These are phyloP conservation scores for Gisinianus flammeolus DNA, from an alignment of 2,888 invertebrate species.

Conservation along the genomic window DNA sequence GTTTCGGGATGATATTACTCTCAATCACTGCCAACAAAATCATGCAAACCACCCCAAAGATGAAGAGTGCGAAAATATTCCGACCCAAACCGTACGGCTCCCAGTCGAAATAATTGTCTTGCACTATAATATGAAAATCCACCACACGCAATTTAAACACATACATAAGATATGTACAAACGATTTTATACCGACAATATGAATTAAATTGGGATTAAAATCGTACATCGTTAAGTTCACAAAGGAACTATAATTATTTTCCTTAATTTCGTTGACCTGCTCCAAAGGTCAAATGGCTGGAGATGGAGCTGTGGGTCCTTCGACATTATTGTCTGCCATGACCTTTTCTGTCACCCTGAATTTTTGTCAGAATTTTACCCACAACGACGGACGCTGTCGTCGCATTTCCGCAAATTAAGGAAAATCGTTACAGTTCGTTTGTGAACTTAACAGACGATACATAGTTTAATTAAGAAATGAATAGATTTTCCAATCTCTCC, in stretches of 20 bases:
- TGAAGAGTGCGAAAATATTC: slow-evolving; percentile 48
- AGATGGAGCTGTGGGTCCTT: too few species aligned
- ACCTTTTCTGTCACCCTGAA: too few species aligned
- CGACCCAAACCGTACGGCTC: slow-evolving; percentile 52
- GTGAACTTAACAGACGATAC: too few species aligned
- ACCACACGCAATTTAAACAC: background rate
- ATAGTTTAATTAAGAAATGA: background rate
- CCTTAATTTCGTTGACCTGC: too few species aligned
- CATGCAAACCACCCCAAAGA: slow-evolving; percentile 42
- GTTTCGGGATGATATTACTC: slow-evolving; percentile 38
- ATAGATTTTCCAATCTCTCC: background rate
- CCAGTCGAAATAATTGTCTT: slow-evolving; percentile 49
- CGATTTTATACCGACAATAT: background rate
- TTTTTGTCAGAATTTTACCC: too few species aligned
- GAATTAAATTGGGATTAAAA: background rate
- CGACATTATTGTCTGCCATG: too few species aligned
- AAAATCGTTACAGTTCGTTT: too few species aligned
- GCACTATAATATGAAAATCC: background rate
- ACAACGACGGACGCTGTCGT: too few species aligned
- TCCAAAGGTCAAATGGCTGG: too few species aligned
- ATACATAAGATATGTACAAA: background rate
- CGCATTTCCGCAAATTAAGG: too few species aligned
- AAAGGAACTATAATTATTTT: too few species aligned
- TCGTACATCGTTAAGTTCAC: background rate
- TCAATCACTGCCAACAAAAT: slow-evolving; percentile 43